Conservation (phyloP, 2,888 invertebrate species). For the Pocota personata region DNA sequence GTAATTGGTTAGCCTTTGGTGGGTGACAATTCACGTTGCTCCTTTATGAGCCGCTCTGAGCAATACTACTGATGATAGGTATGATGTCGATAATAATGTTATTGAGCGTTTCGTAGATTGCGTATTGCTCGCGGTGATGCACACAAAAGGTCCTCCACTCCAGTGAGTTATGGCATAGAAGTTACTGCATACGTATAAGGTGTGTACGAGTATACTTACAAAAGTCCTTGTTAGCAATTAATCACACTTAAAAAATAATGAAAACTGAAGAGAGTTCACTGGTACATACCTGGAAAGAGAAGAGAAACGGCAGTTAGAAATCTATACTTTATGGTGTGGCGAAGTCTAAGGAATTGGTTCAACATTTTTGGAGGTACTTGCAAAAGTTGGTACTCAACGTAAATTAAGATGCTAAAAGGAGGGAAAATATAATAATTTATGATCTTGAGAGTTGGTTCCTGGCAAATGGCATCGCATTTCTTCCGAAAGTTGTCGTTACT, state of each 20-base stretch:
- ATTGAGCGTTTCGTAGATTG: constrained; percentile 28
- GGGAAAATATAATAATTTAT: constrained; percentile 52
- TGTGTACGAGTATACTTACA: constrained; percentile 41
- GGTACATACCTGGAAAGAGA: constrained; percentile 63
- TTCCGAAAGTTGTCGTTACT: constrained; percentile 38
- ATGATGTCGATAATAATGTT: constrained; percentile 25
- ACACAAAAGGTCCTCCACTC: neutral
- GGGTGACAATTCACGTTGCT: constrained; percentile 35
- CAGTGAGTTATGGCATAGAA: constrained; percentile 38
- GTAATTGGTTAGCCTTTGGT: constrained; percentile 55
- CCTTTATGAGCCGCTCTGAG: constrained; percentile 14
- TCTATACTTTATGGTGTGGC: constrained; percentile 31
- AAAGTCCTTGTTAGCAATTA: constrained; percentile 53
- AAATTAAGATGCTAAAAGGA: constrained; percentile 10
- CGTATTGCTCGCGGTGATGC: constrained; percentile 31
- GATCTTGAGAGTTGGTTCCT: constrained; percentile 16
- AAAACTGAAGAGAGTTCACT: constrained; percentile 8
- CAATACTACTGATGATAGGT: constrained; percentile 30
- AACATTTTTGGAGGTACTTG: neutral
- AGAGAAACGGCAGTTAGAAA: constrained; percentile 26
- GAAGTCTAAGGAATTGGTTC: neutral
- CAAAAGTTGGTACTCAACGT: constrained; percentile 5
- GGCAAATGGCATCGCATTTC: constrained; percentile 45
- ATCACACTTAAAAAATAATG: constrained; percentile 57
- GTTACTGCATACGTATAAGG: neutral